Conservation (phyloP, 2,888 invertebrate genomes). For the Saturnia pavonia region DNA sequence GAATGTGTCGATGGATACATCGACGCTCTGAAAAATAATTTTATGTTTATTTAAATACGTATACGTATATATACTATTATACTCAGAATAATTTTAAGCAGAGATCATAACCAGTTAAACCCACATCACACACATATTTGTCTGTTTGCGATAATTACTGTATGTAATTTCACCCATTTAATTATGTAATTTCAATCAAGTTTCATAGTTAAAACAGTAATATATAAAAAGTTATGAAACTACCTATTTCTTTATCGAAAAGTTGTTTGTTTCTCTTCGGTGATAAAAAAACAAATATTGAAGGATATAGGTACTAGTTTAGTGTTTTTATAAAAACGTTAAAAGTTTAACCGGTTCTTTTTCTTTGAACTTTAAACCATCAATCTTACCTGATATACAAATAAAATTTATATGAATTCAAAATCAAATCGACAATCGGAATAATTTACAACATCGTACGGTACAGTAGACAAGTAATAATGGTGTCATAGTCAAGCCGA, state of each 20-base stretch:
- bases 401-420: background rate
- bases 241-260: background rate
- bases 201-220: background rate
- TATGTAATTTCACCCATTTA: background rate
- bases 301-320: background rate
- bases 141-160: background rate
- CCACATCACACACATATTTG: background rate
- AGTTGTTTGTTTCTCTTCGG: background rate
- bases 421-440: background rate
- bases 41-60: background rate
- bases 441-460: slow-evolving; percentile 18
- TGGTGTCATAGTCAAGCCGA: slow-evolving; percentile 22
- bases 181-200: background rate
- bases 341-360: background rate
- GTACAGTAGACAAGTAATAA: slow-evolving; percentile 3
- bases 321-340: background rate
- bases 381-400: background rate
- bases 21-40: background rate
- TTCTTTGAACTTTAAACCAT: background rate
- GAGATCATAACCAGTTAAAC: background rate
- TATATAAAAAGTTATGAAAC: background rate
- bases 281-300: background rate
- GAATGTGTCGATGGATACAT: slow-evolving; percentile 2
- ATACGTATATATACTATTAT: no score
- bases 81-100: background rate